Conservation (phyloP, 2,888 invertebrate species). For the Hoplodrina blanda region DNA sequence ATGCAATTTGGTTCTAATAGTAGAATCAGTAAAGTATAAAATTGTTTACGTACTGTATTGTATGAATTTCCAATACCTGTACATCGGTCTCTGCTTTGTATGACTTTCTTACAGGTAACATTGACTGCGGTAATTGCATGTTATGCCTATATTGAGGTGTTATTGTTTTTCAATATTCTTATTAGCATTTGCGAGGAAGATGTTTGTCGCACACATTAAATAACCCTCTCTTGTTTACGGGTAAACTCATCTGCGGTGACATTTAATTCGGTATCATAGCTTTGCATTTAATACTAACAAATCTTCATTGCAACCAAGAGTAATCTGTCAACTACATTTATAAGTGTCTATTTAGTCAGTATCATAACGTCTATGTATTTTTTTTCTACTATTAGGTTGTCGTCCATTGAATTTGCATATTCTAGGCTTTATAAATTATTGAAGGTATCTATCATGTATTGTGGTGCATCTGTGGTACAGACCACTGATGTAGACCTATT, state of each 20-base stretch:
- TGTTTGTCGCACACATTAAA: neutral
- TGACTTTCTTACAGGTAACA: conserved; percentile 38
- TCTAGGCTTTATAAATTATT: neutral
- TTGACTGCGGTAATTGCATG: conserved; percentile 6
- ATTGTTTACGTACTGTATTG: conserved; percentile 27
- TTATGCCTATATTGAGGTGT: conserved; percentile 13
- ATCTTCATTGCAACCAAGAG: neutral
- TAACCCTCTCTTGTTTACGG: neutral
- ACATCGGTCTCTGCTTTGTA: neutral
- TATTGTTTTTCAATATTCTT: conserved; percentile 29
- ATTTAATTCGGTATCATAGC: neutral
- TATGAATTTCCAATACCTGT: conserved; percentile 1
- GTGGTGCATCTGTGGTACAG: neutral
- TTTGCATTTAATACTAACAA: conserved; percentile 9
- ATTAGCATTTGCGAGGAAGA: conserved; percentile 14
- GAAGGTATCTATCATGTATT: no score
- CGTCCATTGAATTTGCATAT: neutral
- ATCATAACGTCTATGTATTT: neutral
- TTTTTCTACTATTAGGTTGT: neutral
- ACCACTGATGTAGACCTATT: neutral
- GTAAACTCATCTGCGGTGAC: neutral
- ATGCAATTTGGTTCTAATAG: conserved; percentile 51
- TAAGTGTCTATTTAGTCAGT: neutral
- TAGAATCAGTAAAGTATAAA: conserved; percentile 33
- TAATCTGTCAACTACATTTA: neutral